A percentile compares a stretch with the other conserved stretches of the same genome.
Conservation (phyloP, 2,113 vertebrate species). For the Psammodynastes pulverulentus region DNA sequence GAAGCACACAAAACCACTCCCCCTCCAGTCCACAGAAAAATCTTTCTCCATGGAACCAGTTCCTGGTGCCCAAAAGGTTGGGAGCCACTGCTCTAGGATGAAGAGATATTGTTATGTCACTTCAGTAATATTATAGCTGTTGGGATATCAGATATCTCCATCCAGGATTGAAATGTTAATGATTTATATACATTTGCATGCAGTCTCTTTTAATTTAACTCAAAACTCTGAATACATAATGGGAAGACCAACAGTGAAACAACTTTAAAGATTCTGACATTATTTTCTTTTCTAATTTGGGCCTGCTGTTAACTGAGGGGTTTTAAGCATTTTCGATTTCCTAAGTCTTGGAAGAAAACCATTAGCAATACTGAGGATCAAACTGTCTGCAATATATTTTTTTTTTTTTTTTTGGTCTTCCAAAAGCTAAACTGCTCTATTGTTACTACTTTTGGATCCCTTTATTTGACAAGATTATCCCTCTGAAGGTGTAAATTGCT, state of each 20-base stretch:
- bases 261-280: constrained; percentile 44
- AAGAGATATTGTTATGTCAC: neutral
- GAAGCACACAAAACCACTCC: too few species aligned
- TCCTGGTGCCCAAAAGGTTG: too few species aligned
- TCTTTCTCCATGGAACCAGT: too few species aligned
- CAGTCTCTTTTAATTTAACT: constrained; percentile 19
- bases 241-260: constrained; percentile 22
- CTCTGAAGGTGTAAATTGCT: constrained; percentile 39
- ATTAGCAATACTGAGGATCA: constrained; percentile 40
- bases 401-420: constrained; percentile 13
- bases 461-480: fast-evolving
- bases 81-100: neutral
- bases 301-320: constrained; percentile 31
- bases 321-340: constrained; percentile 21
- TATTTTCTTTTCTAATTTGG: constrained; percentile 40
- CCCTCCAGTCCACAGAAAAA: too few species aligned
- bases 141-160: neutral
- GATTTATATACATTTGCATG: neutral
- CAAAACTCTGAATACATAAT: neutral
- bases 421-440: constrained; percentile 30
- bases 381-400: constrained; percentile 37
- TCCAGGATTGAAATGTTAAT: constrained; percentile 13
- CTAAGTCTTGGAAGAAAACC: constrained; percentile 28
- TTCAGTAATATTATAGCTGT: neutral
- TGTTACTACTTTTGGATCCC: constrained; percentile 23